Conservation (phyloP, 2,113 vertebrate species). For the Elachura formosa region DNA sequence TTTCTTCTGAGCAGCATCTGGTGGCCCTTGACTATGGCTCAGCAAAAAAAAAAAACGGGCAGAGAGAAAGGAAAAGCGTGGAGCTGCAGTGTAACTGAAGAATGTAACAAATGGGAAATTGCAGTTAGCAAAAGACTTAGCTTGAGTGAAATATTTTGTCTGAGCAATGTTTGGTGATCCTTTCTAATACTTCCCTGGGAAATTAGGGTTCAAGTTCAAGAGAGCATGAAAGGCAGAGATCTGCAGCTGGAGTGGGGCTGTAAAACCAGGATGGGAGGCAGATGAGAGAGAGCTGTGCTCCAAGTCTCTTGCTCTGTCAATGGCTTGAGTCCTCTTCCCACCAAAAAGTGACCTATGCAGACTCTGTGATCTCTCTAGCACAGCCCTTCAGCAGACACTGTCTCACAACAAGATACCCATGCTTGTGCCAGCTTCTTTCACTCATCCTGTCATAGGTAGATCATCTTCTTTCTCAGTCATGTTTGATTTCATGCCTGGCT, state of each 20-base stretch:
- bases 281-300: neutral
- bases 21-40: neutral
- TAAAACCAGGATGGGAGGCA: neutral
- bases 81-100: neutral
- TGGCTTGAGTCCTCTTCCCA: neutral
- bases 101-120: neutral
- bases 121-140: neutral
- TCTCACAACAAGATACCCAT: neutral
- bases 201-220: neutral
- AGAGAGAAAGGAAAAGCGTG: neutral
- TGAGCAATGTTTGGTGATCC: neutral
- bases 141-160: neutral
- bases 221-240: neutral
- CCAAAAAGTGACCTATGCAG: neutral
- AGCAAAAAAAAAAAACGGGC: neutral
- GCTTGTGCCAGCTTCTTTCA: neutral
- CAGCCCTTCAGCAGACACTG: neutral
- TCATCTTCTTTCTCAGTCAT: neutral
- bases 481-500: neutral
- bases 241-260: neutral
- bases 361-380: neutral
- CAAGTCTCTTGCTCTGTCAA: neutral
- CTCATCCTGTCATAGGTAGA: neutral
- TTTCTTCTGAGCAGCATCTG: neutral
- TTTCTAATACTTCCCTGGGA: neutral